phyloP scores from a whole-genome alignment of 2,888 invertebrate species.

The Panzeria rudis region DNA sequence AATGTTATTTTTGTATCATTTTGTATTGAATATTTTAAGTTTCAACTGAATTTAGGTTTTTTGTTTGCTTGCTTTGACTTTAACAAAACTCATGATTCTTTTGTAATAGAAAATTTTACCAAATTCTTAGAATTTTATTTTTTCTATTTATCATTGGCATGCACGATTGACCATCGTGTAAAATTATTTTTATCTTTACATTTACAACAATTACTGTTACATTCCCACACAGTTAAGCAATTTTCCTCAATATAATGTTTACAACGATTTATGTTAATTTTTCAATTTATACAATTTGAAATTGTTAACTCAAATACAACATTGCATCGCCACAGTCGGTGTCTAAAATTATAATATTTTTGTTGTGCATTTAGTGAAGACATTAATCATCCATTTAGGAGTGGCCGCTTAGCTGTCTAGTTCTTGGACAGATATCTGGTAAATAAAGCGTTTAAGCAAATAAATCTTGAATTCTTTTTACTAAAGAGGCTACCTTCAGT shows the following conservation, averaged over 20 bases:
- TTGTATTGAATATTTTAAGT: background rate
- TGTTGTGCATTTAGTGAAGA: slow-evolving; percentile 50
- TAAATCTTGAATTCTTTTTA: background rate
- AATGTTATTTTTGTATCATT: background rate
- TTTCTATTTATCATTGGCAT: background rate
- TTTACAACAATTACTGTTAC: slow-evolving; percentile 60
- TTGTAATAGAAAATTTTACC: background rate
- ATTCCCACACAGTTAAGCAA: slow-evolving; percentile 57
- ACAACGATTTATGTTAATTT: slow-evolving; percentile 62
- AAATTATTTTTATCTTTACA: slow-evolving; percentile 20
- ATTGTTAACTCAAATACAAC: background rate
- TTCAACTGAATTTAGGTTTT: background rate
- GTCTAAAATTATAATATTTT: background rate
- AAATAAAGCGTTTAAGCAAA: background rate
- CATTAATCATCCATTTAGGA: slow-evolving; percentile 70
- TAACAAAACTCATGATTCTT: background rate
- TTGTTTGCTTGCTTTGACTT: background rate
- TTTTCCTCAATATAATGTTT: slow-evolving; percentile 36
- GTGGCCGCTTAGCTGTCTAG: slow-evolving; percentile 35
- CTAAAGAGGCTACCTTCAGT: background rate
- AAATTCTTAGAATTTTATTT: background rate
- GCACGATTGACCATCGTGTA: slow-evolving; percentile 62
- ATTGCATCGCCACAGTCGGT: background rate
- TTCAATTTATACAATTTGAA: background rate
- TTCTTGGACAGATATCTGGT: slow-evolving; percentile 10